These are phyloP conservation scores for Acanthosepion pharaonis DNA, from an alignment of 2,888 invertebrate species.

Conservation along the genomic window DNA sequence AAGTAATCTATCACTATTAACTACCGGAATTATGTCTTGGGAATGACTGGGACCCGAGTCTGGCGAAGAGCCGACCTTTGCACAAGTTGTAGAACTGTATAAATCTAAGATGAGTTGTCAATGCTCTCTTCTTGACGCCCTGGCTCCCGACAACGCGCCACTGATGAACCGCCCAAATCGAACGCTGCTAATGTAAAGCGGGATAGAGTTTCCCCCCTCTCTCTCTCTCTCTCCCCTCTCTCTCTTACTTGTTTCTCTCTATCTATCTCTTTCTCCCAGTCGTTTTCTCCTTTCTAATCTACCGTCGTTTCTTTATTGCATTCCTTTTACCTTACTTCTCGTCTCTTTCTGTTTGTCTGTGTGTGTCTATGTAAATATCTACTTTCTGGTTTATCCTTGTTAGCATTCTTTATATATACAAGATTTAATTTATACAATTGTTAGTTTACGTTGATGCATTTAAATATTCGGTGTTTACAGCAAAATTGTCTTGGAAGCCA, in stretches of 20 bases:
- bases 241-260: background rate
- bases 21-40: conserved; percentile 1
- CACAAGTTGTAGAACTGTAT: background rate
- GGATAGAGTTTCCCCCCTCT: background rate
- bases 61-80: conserved; percentile 22
- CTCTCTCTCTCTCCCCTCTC: background rate
- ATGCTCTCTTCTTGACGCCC: conserved; percentile 21
- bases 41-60: background rate
- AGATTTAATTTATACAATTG: too few relatives aligned
- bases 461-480: too few relatives aligned
- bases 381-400: background rate
- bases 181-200: background rate
- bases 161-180: background rate
- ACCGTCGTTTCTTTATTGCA: background rate
- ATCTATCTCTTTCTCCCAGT: background rate
- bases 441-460: too few relatives aligned
- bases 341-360: background rate
- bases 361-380: background rate
- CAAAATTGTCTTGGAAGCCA: too few relatives aligned
- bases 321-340: background rate
- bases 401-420: too few relatives aligned
- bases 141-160: background rate
- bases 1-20: conserved; percentile 33
- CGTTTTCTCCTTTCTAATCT: background rate
- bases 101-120: conserved; percentile 22